Conservation (phyloP, 2,888 invertebrate genomes). For the Balanococcus diminutus region DNA sequence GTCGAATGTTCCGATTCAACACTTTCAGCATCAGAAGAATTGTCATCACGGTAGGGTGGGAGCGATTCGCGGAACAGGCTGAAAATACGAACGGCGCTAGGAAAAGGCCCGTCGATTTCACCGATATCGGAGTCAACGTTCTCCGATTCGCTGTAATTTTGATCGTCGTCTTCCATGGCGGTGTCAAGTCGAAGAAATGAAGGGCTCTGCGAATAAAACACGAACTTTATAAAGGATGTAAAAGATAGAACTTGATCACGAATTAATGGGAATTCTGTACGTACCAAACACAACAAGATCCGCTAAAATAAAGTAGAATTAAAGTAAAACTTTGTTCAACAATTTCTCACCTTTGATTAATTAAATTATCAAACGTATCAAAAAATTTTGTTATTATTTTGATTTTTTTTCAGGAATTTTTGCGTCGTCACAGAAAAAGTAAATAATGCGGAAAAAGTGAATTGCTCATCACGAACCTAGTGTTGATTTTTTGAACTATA, state of each 20-base stretch:
- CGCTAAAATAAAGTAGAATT: no score
- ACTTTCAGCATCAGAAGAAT: not conserved
- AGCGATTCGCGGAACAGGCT: conserved; percentile 8
- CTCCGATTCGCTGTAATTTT: not conserved
- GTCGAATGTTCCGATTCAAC: not conserved
- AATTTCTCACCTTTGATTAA: no score
- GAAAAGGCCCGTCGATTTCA: conserved; percentile 12
- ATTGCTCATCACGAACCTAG: no score
- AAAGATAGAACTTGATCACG: not conserved
- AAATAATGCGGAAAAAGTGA: no score
- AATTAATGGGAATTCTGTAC: not conserved
- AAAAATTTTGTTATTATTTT: no score
- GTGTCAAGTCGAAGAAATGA: not conserved
- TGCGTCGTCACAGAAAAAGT: no score
- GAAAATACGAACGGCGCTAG: conserved; percentile 28
- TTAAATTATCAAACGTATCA: no score
- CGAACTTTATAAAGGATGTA: not conserved
- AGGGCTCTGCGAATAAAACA: not conserved
- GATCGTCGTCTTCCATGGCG: conserved; percentile 8
- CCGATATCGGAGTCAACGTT: conserved; percentile 6
- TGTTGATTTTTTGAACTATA: no score
- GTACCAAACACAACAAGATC: not conserved
- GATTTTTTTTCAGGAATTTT: no score
- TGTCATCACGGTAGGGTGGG: not conserved
- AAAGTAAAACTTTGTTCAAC: no score